Evolutionary conservation across 2,797 vertebrate species (phyloP).

Genomic region (Telmatherina bonti): DNA sequence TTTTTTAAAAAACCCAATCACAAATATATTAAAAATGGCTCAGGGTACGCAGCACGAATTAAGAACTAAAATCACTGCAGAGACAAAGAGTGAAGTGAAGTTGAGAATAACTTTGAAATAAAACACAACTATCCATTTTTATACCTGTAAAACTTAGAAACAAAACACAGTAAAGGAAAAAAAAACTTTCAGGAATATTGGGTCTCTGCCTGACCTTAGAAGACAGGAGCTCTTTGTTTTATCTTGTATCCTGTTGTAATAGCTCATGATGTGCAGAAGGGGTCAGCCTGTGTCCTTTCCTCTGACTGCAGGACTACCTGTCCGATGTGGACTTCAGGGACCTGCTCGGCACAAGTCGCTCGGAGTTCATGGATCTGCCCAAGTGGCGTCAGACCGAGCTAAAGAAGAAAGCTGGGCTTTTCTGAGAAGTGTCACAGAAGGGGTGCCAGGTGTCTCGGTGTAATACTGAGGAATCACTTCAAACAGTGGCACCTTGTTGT

Average conservation of each 20-base stretch:
- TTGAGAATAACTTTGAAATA: neutral
- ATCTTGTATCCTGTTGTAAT: conserved; percentile 18
- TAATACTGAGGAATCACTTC: neutral
- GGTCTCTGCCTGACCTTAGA: neutral
- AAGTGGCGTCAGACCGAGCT: conserved; percentile 91
- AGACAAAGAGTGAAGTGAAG: neutral
- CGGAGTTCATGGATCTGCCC: conserved; percentile 88
- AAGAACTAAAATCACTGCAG: neutral
- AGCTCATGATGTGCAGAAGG: conserved; percentile 30
- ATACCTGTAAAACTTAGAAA: neutral
- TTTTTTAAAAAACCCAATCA: too few relatives aligned
- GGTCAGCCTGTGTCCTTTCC: conserved; percentile 41
- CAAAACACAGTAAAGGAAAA: neutral
- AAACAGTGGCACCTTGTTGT: neutral
- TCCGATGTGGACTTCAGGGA: conserved; percentile 88
- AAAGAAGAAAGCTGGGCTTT: conserved; percentile 91
- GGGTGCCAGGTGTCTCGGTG: neutral
- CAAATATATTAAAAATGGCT: too few relatives aligned
- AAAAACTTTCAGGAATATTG: neutral
- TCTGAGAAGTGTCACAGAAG: conserved; percentile 77
- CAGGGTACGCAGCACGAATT: too few relatives aligned
- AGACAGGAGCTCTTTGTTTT: neutral
- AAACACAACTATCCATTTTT: too few relatives aligned
- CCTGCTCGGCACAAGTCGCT: conserved; percentile 87
- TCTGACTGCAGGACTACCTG: conserved; percentile 83